Evolutionary conservation across 2,113 vertebrate species (phyloP), one percentile per base, ranked within the genome.

Genomic region (Psittacus erithacus): DNA sequence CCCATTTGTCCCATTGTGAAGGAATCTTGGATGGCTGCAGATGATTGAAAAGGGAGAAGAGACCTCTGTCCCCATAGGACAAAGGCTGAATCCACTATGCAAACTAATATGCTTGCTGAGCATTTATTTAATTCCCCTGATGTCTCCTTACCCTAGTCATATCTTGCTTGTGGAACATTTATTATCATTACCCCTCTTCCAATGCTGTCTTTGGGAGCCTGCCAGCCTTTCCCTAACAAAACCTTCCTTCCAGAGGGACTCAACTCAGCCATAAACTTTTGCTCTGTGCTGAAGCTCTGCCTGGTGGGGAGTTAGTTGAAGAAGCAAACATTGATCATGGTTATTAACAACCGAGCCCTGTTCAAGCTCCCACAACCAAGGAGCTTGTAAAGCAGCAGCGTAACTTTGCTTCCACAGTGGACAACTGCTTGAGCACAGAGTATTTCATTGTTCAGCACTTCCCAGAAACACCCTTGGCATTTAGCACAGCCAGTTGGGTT

Each of bases 201-300:
- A 94, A 39, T 92, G 90, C 91, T 96, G 12, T 86, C 78, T 79
- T 91, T 96, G 96, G 95, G 91, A 93, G 41, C 74, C 86, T 94
- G 96, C 96, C 96, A 96, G 91, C 81, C n/a, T 74, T 93, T 93
- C 74, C 88, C 92, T 84, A 91, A 93, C 95, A 96, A 95, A 96
- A 95, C 59, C 93, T 86, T 92, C 88, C 53, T 94, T 93, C 92
- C 86, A 93, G 60, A 57, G 87, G 81, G 65, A 87, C 64, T 92
- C 87, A 38, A 84, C 77, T 89, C 93, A 89, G 81, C 91, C 62
- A 49, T 93, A 93, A 95, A 92, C 88, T 96, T 94, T 77, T 67
- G 86, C 81, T 93, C 77, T 29, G 81, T 25, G 83, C 86, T 93
- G 74, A 94, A 96, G 82, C 73, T 87, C 92, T 84, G 95, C 88